Conservation (phyloP, 1,140 invertebrate species). For the Ceratitis capitata region DNA sequence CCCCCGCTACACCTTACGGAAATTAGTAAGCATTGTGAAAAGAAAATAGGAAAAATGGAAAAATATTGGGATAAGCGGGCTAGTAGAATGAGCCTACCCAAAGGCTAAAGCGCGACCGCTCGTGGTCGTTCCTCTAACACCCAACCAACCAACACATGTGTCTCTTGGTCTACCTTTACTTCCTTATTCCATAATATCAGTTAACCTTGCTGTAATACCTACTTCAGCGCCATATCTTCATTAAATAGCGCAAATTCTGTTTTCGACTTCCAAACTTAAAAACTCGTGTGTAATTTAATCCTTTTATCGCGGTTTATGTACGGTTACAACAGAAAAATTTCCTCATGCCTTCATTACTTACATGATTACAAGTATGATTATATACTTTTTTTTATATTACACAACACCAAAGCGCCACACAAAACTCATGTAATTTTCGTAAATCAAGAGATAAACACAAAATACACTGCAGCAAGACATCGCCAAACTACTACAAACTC, state of each 20-base stretch:
- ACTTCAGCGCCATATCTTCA: background rate
- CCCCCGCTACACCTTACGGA: too few species aligned
- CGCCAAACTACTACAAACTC: background rate
- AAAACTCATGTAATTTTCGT: conserved; percentile 33
- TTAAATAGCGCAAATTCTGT: background rate
- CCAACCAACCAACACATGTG: too few species aligned
- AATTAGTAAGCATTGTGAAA: too few species aligned
- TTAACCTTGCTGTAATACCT: too few species aligned
- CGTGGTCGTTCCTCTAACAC: too few species aligned
- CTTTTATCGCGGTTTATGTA: background rate
- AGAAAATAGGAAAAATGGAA: too few species aligned
- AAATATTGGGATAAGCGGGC: too few species aligned
- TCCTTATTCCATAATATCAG: too few species aligned
- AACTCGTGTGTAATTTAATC: background rate
- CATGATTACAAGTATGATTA: conserved; percentile 34
- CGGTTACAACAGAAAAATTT: background rate
- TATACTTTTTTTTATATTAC: conserved; percentile 19
- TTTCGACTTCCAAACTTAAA: background rate
- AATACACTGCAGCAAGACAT: conserved; percentile 19
- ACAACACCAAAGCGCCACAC: conserved; percentile 1
- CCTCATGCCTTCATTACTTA: conserved; percentile 22
- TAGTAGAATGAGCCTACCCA: too few species aligned
- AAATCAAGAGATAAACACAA: conserved; percentile 35
- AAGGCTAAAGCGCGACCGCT: too few species aligned
- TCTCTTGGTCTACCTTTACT: too few species aligned